These are phyloP conservation scores for Sinopyrophorus schimmeli DNA, from an alignment of 2,888 invertebrate species.

Conservation along the genomic window DNA sequence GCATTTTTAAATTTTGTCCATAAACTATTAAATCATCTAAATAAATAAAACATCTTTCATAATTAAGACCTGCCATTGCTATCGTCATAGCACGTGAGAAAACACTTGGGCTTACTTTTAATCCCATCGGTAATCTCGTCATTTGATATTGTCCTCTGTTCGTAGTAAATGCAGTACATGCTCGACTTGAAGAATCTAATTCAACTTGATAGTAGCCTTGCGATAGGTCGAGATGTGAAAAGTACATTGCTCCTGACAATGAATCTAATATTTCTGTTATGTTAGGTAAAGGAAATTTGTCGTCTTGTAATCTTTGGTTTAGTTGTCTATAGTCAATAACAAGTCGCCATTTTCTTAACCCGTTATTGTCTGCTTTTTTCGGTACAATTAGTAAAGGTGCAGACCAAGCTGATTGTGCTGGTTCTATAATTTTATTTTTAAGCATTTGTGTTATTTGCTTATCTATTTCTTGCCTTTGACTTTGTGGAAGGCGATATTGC, in stretches of 20 bases:
- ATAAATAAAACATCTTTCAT: constrained; percentile 33
- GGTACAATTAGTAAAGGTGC: constrained; percentile 13
- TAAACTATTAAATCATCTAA: constrained; percentile 29
- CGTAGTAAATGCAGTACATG: constrained; percentile 38
- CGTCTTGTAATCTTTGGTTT: constrained; percentile 24
- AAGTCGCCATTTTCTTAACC: constrained; percentile 18
- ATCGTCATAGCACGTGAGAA: too few relatives aligned
- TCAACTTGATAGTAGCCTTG: too few relatives aligned
- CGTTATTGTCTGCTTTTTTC: constrained; percentile 5
- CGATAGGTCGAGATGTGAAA: constrained; percentile 32
- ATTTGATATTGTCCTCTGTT: constrained; percentile 38
- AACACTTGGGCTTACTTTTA: constrained; percentile 37
- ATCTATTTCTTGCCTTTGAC: constrained; percentile 14
- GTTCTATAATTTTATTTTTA: constrained; percentile 21
- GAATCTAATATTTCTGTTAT: constrained; percentile 9
- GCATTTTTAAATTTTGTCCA: constrained; percentile 29
- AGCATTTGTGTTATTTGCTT: constrained; percentile 19
- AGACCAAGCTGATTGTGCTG: constrained; percentile 22
- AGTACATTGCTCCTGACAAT: constrained; percentile 10
- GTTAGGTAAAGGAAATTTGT: constrained; percentile 16
- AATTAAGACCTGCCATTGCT: constrained; percentile 37
- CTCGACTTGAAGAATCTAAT: too few relatives aligned
- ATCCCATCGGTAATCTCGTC: constrained; percentile 19
- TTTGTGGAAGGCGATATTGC: constrained; percentile 18
- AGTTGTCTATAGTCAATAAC: constrained; percentile 26